Evolutionary conservation across 2,113 vertebrate genomes (phyloP), one percentile per base, ranked within the genome.

Genomic region (Hystrix cristata): DNA sequence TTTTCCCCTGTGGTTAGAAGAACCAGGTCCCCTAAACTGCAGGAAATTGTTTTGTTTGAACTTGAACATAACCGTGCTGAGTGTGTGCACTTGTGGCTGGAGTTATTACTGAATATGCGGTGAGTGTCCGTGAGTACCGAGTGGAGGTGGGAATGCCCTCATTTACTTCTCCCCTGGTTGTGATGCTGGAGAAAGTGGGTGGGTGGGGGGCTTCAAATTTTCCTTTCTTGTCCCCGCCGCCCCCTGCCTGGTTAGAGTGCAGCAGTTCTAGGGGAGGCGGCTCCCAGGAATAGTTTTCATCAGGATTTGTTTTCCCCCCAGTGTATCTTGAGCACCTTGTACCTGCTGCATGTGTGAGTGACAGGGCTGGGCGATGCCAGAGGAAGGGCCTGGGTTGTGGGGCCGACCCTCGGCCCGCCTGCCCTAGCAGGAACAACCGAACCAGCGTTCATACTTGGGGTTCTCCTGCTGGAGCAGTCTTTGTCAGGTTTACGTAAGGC

Each of bases 11-110:
- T 67, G 59, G 65, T 86, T 89, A 74, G 67, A 96, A 91, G 84
- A 84, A 62, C 48, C 29, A 2, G 5, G 46, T 59, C 43, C 86
- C 71, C n/a, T 29, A 82, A 79, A 53, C 81, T 71, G 11, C 21
- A 92, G 67, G 25, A 62, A 88, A 46, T 38, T 55, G 46, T 91
- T 95, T 90, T 46, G 11, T 87, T 83, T 55, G 57, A 84, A 57
- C 18, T 87, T 94, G 60, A 67, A 57, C 60, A 76, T 64, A 53
- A 13, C 18, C 7, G 7, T 55, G 91, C 62, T 93, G 90, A 90
- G 34, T 19, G 6, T 72, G 34, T 4, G 12, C 51, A 51, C 60
- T 86, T 83, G 60, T 83, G 90, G 59, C 48, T 79, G 9, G 67
- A 38, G 69, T 19, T 74, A 9, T n/a, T 91, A n/a, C 53, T 64